Evolutionary conservation across 2,797 vertebrate genomes (phyloP), one percentile per base, ranked within the genome.

Genomic region (Carapus acus): DNA sequence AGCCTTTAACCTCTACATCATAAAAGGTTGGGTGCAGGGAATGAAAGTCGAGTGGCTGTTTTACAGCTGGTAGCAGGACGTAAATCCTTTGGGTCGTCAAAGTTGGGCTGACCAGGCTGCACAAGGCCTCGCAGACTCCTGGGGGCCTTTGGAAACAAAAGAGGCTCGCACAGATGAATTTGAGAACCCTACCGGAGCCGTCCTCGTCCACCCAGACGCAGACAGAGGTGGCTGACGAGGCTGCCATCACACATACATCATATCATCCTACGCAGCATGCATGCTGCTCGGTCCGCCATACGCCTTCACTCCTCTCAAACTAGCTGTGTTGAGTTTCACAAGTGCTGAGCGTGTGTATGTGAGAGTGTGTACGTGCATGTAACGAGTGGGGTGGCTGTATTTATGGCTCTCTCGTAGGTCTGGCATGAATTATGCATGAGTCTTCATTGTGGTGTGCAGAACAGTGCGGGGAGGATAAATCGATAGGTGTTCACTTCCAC

Each of bases 391-490:
- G 44, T n/a, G 52, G 58, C 65, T 65, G 71, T 82, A 79, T 84
- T 85, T 81, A 83, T 79, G 79, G 71, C 53, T 77, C 70, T 68
- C 76, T 77, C 79, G 78, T 74, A 59, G 65, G 40, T 59, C 43
- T 51, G 1, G 2, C 19, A 73, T 86, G 81, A 85, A 86, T 86
- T 67, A 82, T 76, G 19, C 71, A 84, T 77, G 75, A 82, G 67
- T 43, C 45, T 58, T 68, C 67, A 54, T 53, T 53, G 76, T 58
- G 61, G 60, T 7, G 41, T 41, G 17, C 44, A 11, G 63, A 49
- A 48, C 37, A 65, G 63, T 44, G 47, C 66, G 53, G 75, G 73
- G 69, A n/a, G n/a, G 80, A 79, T 81, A 84, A 85, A 87, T 85
- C 82, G 65, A 86, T 79, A 77, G 74, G 74, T 71, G 69, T 71